These are phyloP conservation scores for Reticulitermes lucifugus DNA, from an alignment of 2,888 invertebrate species.

Conservation along the genomic window DNA sequence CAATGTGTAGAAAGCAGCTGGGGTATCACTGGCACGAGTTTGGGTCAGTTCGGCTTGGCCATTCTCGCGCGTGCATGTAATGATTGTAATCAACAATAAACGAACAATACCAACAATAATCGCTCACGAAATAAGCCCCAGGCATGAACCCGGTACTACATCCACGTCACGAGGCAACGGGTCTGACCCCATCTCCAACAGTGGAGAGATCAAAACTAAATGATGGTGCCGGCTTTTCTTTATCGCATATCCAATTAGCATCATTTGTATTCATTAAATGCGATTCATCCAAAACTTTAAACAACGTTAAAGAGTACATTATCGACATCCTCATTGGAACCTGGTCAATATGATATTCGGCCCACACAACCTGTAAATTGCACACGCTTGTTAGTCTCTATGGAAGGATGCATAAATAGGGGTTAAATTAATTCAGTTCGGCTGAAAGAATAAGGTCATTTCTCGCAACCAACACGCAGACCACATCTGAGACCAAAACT, in stretches of 20 bases:
- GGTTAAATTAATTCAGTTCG: no score
- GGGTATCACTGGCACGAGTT: no score
- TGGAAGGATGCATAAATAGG: no score
- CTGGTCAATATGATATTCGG: background rate
- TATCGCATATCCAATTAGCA: slow-evolving; percentile 18
- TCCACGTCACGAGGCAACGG: slow-evolving; percentile 13
- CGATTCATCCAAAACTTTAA: slow-evolving; percentile 11
- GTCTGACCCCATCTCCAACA: slow-evolving; percentile 10
- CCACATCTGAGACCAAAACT: no score
- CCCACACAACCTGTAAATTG: background rate
- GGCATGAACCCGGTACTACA: slow-evolving; percentile 32
- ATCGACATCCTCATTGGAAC: background rate
- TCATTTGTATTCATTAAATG: slow-evolving; percentile 42
- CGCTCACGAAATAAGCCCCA: slow-evolving; percentile 20
- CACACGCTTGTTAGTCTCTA: background rate
- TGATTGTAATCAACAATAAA: slow-evolving; percentile 37
- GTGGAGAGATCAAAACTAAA: slow-evolving; percentile 35
- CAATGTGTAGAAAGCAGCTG: no score
- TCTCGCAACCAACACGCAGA: no score
- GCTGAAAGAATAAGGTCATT: no score
- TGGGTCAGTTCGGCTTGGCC: no score
- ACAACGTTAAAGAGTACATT: slow-evolving; percentile 36
- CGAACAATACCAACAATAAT: slow-evolving; percentile 41
- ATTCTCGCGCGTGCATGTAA: background rate
- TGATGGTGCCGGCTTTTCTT: background rate